Percentiles rank a stretch among this genome's conserved stretches.
phyloP scores from a whole-genome alignment of 2,797 vertebrate species.

The Eulemur coronatus region DNA sequence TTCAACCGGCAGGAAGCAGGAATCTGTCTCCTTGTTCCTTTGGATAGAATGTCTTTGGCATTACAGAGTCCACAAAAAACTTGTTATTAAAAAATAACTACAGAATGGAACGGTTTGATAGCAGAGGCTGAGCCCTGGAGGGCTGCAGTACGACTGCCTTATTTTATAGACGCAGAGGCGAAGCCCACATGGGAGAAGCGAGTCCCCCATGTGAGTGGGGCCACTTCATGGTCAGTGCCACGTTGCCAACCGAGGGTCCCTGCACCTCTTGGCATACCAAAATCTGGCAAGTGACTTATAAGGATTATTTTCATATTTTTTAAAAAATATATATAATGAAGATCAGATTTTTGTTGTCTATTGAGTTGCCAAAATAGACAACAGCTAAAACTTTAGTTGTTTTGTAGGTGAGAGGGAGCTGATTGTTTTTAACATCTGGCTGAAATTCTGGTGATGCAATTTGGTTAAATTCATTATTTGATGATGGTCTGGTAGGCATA shows the following conservation, averaged over 20 bases:
- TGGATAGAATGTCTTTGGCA: background rate
- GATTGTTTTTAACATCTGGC: background rate
- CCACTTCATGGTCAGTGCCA: background rate
- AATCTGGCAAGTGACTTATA: background rate
- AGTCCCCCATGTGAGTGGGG: fast-evolving
- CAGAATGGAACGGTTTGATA: background rate
- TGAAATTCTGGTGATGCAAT: background rate
- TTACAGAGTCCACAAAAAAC: background rate
- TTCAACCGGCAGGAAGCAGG: background rate
- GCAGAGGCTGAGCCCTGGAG: background rate
- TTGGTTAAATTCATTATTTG: background rate
- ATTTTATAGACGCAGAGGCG: background rate
- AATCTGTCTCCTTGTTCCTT: too few relatives aligned
- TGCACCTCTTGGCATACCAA: background rate
- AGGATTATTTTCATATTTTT: background rate
- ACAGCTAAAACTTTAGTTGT: background rate
- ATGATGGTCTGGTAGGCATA: too few relatives aligned
- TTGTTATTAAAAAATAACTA: background rate
- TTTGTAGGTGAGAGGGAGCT: too few relatives aligned
- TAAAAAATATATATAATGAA: background rate
- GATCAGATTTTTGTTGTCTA: background rate
- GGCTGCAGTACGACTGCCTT: fast-evolving
- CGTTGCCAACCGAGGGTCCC: background rate
- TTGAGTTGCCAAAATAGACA: background rate
- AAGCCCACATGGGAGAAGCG: background rate